These are phyloP conservation scores for Limulus polyphemus DNA, from an alignment of 2,888 invertebrate species.

Conservation along the genomic window DNA sequence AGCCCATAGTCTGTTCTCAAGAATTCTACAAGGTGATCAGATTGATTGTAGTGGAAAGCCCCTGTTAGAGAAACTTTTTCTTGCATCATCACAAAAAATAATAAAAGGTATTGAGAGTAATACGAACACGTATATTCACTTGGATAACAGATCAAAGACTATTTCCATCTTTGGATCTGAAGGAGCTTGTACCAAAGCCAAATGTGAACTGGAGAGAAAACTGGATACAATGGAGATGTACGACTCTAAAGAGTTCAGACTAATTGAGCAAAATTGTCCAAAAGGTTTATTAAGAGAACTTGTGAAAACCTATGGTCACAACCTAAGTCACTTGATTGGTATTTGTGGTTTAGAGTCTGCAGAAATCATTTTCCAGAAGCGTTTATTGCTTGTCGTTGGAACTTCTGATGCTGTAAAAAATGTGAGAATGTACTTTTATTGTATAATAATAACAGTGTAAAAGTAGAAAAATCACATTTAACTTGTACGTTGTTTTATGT, in stretches of 20 bases:
- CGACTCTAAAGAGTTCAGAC: constrained; percentile 6
- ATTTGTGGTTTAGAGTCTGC: constrained; percentile 4
- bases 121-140: constrained; percentile 9
- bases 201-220: constrained; percentile 6
- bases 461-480: too few species aligned
- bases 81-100: background rate
- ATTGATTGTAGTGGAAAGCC: constrained; percentile 5
- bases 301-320: constrained; percentile 11
- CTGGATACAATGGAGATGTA: constrained; percentile 6
- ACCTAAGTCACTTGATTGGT: constrained; percentile 5
- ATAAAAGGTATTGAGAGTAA: constrained; percentile 8
- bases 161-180: constrained; percentile 15
- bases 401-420: background rate
- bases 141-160: constrained; percentile 7
- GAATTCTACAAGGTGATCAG: constrained; percentile 11
- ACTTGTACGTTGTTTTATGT: too few species aligned
- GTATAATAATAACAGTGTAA: too few species aligned
- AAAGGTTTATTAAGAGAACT: constrained; percentile 9
- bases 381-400: constrained; percentile 7
- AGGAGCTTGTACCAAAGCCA: constrained; percentile 4
- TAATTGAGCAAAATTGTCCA: constrained; percentile 6
- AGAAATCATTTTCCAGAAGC: constrained; percentile 4
- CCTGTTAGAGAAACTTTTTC: constrained; percentile 8
- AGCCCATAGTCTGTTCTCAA: constrained; percentile 7
- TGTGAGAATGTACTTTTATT: too few species aligned